Percentiles rank a stretch among this genome's conserved stretches.
phyloP scores from a whole-genome alignment of 1,140 invertebrate species.

The Tachypleus tridentatus region DNA sequence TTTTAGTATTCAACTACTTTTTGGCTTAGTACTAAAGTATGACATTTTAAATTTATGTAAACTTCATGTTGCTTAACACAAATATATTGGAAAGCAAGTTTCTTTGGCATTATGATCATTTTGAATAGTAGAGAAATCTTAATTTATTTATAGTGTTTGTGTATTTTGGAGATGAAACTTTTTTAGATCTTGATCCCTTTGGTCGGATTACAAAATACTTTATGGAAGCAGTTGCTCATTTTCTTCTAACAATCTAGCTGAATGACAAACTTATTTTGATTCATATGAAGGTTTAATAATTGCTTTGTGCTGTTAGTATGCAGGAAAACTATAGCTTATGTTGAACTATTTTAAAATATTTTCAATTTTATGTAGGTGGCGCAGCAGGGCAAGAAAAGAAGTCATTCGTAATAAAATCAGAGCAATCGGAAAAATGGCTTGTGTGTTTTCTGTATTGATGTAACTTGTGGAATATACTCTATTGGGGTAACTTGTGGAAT shows the following conservation, averaged over 20 bases:
- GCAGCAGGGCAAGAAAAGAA: conserved; percentile 71
- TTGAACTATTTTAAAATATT: neutral
- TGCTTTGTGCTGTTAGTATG: conserved; percentile 1
- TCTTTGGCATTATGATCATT: too few relatives aligned
- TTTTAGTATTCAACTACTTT: too few relatives aligned
- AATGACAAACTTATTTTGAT: neutral
- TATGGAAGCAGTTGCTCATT: neutral
- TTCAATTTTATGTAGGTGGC: conserved; percentile 5
- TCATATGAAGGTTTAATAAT: neutral
- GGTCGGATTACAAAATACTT: too few relatives aligned
- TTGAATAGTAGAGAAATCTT: too few relatives aligned
- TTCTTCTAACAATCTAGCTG: neutral
- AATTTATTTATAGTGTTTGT: too few relatives aligned
- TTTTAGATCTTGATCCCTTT: too few relatives aligned
- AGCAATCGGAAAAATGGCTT: conserved; percentile 99
- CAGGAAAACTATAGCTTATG: neutral
- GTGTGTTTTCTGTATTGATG: conserved; percentile 92
- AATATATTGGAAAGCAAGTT: too few relatives aligned
- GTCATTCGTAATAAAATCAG: conserved; percentile 99
- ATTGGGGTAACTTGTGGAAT: too few relatives aligned
- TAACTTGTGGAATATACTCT: conserved; percentile 24
- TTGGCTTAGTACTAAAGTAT: too few relatives aligned
- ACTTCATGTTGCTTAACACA: too few relatives aligned
- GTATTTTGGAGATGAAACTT: too few relatives aligned
- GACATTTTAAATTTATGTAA: too few relatives aligned